phyloP scores from a whole-genome alignment of 2,797 vertebrate species.

The Coregonus ussuriensis region DNA sequence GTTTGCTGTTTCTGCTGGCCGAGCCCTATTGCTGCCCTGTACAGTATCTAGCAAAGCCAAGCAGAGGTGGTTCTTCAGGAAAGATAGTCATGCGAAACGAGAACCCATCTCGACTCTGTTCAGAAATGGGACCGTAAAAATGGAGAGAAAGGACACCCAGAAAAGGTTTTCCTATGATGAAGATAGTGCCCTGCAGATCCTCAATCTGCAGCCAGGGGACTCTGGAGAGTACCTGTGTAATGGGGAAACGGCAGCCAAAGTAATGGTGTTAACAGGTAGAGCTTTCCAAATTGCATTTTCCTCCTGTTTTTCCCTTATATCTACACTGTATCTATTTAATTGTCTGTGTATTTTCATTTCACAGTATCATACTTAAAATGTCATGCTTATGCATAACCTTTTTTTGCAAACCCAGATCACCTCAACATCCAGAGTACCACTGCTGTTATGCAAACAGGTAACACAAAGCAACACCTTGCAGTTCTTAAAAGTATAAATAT shows the following conservation, averaged over 20 bases:
- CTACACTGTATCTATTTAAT: background rate
- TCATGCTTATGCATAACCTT: background rate
- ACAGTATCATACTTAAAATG: background rate
- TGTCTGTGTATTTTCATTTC: background rate
- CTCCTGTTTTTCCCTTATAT: background rate
- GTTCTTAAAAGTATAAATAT: too few species aligned
- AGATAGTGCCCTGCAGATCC: constrained; percentile 56
- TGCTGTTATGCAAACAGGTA: constrained; percentile 34
- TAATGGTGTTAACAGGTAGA: constrained; percentile 49
- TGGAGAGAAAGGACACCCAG: constrained; percentile 31
- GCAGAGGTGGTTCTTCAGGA: constrained; percentile 52
- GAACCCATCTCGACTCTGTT: constrained; percentile 57
- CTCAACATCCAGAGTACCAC: constrained; percentile 6
- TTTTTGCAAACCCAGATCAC: constrained; percentile 18
- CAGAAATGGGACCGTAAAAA: constrained; percentile 52
- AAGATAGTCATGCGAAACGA: background rate
- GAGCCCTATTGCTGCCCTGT: constrained; percentile 66
- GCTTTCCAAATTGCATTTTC: background rate
- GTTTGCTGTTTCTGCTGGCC: constrained; percentile 41
- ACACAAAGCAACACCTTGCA: background rate
- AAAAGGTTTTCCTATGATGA: constrained; percentile 41
- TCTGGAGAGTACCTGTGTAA: constrained; percentile 63
- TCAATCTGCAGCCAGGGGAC: constrained; percentile 54
- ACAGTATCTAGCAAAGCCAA: constrained; percentile 32
- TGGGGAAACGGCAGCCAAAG: constrained; percentile 19